A percentile compares a stretch with the other conserved stretches of the same genome.
Conservation (phyloP, 2,113 vertebrate species). For the Hypocryptadius cinnamomeus region DNA sequence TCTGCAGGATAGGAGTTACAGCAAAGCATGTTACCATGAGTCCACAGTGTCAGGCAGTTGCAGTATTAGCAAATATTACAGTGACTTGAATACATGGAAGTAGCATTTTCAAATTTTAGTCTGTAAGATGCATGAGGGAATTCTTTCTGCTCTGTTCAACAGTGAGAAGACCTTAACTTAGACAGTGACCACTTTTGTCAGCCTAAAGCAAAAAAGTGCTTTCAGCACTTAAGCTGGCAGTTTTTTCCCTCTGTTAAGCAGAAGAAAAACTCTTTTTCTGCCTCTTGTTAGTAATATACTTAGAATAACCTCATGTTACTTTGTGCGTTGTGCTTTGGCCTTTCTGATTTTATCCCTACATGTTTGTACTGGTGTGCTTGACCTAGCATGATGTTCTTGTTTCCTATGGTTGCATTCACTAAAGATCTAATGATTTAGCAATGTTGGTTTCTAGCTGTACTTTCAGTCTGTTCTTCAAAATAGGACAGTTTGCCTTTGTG, state of each 20-base stretch:
- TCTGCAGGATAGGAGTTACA: background rate
- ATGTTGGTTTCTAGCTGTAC: conserved; percentile 15
- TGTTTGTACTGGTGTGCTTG: conserved; percentile 16
- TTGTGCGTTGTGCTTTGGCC: conserved; percentile 22
- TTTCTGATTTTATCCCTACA: conserved; percentile 41
- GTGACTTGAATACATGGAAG: background rate
- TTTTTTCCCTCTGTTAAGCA: background rate
- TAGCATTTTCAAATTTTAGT: background rate
- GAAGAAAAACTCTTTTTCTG: background rate
- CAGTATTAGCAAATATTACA: background rate
- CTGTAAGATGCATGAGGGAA: background rate
- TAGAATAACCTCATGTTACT: conserved; percentile 43
- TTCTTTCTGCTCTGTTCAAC: background rate
- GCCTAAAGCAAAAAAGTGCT: background rate
- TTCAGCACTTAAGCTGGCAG: background rate
- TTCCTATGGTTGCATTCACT: conserved; percentile 26
- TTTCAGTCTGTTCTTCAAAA: conserved; percentile 42
- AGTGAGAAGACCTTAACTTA: background rate
- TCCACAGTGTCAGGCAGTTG: background rate
- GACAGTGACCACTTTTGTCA: background rate
- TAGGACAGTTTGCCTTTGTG: conserved; percentile 44
- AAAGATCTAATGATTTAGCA: conserved; percentile 15
- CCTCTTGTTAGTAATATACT: background rate
- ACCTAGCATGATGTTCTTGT: background rate
- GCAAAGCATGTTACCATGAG: background rate